Conservation (phyloP, 2,888 invertebrate genomes). For the Noctuana brunneofusca region DNA sequence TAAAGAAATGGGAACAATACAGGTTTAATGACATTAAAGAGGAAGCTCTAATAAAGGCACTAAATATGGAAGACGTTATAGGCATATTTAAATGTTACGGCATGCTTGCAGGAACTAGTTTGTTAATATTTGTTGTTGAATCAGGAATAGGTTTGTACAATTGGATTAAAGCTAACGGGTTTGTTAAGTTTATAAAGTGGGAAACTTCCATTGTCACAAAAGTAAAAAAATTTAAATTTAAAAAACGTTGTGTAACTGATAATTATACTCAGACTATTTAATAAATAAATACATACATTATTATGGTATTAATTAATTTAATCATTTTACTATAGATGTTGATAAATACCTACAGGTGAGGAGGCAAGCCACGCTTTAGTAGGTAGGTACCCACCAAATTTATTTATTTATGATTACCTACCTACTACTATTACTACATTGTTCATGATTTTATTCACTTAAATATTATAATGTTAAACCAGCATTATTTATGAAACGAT, state of each 20-base stretch:
- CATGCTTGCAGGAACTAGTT: conserved; percentile 47
- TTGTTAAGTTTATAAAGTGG: conserved; percentile 1
- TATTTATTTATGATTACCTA: no score
- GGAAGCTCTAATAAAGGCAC: conserved; percentile 57
- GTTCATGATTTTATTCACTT: no score
- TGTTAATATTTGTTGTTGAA: conserved; percentile 59
- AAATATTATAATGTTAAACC: no score
- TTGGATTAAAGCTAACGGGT: conserved; percentile 12
- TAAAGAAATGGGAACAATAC: conserved; percentile 74
- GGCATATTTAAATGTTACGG: conserved; percentile 62
- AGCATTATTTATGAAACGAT: no score
- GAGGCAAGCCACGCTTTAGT: no score
- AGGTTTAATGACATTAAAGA: conserved; percentile 63
- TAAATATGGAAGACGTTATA: conserved; percentile 58
- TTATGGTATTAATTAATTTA: no score
- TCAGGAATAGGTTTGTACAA: conserved; percentile 41
- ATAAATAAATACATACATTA: no score
- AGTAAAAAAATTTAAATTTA: conserved; percentile 3
- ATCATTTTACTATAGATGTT: no score
- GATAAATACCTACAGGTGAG: no score
- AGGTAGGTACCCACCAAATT: no score
- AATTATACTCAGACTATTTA: conserved; percentile 20
- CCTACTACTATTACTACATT: no score
- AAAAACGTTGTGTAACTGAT: conserved; percentile 1
- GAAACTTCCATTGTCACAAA: not conserved